Conservation (phyloP, 2,797 vertebrate genomes). For the Sebastes baramenuke region DNA sequence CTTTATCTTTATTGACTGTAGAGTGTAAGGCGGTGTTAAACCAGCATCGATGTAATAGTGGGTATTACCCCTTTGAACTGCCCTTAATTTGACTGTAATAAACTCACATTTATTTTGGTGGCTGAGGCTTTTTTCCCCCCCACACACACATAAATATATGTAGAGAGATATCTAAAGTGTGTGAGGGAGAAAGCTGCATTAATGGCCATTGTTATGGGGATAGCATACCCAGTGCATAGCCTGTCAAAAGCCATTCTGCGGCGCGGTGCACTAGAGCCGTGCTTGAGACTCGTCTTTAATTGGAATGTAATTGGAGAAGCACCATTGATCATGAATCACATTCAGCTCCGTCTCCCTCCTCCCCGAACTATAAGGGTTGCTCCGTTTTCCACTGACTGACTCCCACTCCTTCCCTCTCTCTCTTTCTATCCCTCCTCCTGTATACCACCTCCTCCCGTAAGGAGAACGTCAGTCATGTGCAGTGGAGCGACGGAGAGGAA, state of each 20-base stretch:
- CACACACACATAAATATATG: conserved; percentile 19
- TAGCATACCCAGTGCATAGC: conserved; percentile 14
- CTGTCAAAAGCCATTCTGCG: conserved; percentile 60
- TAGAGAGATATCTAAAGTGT: conserved; percentile 4
- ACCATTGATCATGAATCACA: conserved; percentile 79
- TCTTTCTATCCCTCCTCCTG: not conserved
- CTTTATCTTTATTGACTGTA: conserved; percentile 77
- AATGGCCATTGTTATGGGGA: conserved; percentile 44
- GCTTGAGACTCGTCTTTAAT: conserved; percentile 72
- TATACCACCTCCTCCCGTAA: conserved; percentile 52
- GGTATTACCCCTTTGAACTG: conserved; percentile 80
- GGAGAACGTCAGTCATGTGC: conserved; percentile 81
- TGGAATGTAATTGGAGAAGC: conserved; percentile 81
- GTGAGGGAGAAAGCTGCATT: conserved; percentile 16
- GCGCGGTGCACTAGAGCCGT: conserved; percentile 29
- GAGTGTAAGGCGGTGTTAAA: conserved; percentile 77
- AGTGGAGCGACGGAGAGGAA: conserved; percentile 76
- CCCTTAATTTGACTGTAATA: conserved; percentile 79
- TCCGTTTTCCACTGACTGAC: conserved; percentile 52
- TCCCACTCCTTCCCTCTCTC: conserved; percentile 15
- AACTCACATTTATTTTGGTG: conserved; percentile 72
- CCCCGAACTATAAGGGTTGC: conserved; percentile 37
- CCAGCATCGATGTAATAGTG: conserved; percentile 76
- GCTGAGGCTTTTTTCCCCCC: not conserved
- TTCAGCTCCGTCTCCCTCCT: conserved; percentile 51